Percentiles rank a stretch among this genome's conserved stretches.
phyloP scores from a whole-genome alignment of 2,113 vertebrate species.

The Nibea coibor region DNA sequence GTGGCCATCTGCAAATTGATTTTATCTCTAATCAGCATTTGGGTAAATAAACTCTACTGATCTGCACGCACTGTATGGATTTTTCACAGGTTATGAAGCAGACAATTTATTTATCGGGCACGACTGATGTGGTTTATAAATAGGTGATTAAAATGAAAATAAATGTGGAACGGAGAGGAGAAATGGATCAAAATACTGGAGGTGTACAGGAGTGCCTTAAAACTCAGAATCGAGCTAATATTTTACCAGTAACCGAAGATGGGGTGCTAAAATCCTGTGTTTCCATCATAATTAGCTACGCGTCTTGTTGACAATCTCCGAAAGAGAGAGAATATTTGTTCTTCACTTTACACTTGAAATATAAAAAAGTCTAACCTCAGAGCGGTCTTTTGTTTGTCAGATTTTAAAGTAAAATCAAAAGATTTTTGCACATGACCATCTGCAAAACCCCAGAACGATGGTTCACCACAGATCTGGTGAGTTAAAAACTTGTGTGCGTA shows the following conservation, averaged over 20 bases:
- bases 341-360: too few species aligned
- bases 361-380: too few species aligned
- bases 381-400: too few species aligned
- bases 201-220: background rate
- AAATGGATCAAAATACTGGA: background rate
- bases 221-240: background rate
- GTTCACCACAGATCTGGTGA: background rate
- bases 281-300: too few species aligned
- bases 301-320: too few species aligned
- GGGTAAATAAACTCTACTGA: constrained; percentile 70
- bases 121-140: background rate
- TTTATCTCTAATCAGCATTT: constrained; percentile 60
- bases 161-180: background rate
- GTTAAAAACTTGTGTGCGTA: background rate
- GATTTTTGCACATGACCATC: background rate
- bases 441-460: background rate
- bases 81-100: background rate
- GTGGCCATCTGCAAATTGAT: constrained; percentile 70
- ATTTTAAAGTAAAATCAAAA: too few species aligned
- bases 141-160: background rate
- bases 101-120: background rate
- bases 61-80: background rate
- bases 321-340: too few species aligned
- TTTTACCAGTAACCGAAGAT: background rate
- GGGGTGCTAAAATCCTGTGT: too few species aligned